Conservation (phyloP, 2,113 vertebrate species). For the Oncorhynchus mykiss region DNA sequence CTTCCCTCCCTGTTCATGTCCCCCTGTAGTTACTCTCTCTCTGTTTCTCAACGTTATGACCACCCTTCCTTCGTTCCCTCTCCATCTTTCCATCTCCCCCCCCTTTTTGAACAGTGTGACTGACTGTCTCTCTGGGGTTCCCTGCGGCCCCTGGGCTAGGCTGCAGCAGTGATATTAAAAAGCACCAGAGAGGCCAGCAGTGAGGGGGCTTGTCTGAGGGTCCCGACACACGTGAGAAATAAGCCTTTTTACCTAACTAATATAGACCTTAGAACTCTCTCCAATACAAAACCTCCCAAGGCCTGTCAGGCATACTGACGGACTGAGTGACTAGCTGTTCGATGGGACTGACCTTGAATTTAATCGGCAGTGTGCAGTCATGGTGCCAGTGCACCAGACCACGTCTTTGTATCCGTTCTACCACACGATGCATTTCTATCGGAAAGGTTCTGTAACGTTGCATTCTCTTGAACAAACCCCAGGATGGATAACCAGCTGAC, state of each 20-base stretch:
- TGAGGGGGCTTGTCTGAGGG: conserved; percentile 37
- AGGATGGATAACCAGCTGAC: too few species aligned
- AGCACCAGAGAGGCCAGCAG: conserved; percentile 56
- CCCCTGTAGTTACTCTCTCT: neutral
- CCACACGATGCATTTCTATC: too few species aligned
- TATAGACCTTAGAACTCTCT: conserved; percentile 64
- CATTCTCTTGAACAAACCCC: too few species aligned
- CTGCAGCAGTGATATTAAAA: conserved; percentile 66
- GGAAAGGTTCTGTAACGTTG: too few species aligned
- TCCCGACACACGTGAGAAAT: conserved; percentile 24
- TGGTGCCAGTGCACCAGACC: too few species aligned
- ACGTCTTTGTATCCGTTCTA: too few species aligned
- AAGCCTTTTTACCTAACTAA: conserved; percentile 58
- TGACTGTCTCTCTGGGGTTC: conserved; percentile 41
- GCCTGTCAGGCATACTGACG: conserved; percentile 60
- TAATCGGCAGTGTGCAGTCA: too few species aligned
- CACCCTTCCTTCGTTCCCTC: neutral
- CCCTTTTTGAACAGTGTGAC: conserved; percentile 31
- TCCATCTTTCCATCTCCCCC: neutral
- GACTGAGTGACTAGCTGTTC: conserved; percentile 57
- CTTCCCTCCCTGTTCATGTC: neutral
- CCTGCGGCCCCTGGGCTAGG: conserved; percentile 47
- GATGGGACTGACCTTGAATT: neutral
- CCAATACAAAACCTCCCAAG: conserved; percentile 61
- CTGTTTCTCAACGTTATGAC: neutral